Conservation (phyloP, 2,888 invertebrate genomes). For the Pammene fasciana region DNA sequence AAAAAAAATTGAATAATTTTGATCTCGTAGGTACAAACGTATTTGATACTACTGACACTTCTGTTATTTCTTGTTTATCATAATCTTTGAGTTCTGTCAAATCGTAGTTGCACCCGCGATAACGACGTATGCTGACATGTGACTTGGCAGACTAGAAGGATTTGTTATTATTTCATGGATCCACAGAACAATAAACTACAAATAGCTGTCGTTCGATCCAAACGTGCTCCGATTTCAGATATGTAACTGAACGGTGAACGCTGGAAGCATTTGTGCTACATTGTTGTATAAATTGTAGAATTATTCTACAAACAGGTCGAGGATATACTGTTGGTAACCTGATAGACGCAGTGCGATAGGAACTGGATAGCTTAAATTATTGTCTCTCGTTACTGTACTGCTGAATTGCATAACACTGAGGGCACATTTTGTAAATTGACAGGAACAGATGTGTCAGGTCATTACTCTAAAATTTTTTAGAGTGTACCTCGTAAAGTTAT, state of each 20-base stretch:
- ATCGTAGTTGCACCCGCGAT: no score
- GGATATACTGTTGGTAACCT: no score
- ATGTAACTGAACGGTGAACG: conserved; percentile 13
- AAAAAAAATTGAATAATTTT: no score
- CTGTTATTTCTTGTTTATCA: no score
- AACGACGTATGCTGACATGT: no score
- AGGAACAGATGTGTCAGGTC: conserved; percentile 1
- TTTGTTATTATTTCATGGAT: conserved; percentile 23
- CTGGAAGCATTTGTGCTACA: conserved; percentile 2
- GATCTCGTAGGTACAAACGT: no score
- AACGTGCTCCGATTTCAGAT: conserved; percentile 26
- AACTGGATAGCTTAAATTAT: no score
- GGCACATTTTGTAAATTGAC: background rate
- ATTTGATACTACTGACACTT: no score
- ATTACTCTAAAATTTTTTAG: background rate
- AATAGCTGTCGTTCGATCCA: conserved; percentile 20
- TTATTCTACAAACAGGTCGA: background rate
- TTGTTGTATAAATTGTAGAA: conserved; percentile 1
- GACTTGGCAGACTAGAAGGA: conserved; percentile 12
- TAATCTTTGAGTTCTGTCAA: no score
- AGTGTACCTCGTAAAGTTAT: background rate
- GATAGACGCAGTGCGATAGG: no score
- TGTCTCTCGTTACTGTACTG: background rate
- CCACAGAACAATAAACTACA: conserved; percentile 30
- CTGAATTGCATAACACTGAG: no score